Evolutionary conservation across 2,888 invertebrate species (phyloP).

Genomic region (Lamellibrachia satsuma): DNA sequence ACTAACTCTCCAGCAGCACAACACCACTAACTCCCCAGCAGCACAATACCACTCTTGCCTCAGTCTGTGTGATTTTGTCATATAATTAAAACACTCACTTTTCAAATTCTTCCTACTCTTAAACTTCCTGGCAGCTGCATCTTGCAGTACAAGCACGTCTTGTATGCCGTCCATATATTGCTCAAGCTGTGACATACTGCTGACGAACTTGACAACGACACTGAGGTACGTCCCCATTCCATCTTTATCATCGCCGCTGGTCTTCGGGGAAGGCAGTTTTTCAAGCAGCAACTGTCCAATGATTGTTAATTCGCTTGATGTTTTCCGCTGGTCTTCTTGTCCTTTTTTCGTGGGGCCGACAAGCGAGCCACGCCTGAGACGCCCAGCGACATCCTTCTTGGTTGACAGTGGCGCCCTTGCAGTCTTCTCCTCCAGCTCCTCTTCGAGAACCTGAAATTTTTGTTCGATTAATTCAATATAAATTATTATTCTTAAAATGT

Average conservation of each 20-base stretch:
- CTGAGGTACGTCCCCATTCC: background rate
- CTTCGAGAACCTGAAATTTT: background rate
- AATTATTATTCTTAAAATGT: too few relatives aligned
- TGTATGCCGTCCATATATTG: background rate
- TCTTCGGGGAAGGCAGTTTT: background rate
- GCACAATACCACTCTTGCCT: too few relatives aligned
- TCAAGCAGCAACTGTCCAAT: background rate
- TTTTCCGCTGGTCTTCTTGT: background rate
- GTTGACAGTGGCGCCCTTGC: background rate
- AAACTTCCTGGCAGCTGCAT: background rate
- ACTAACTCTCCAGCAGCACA: too few relatives aligned
- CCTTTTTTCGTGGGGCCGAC: background rate
- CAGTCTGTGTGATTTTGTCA: too few relatives aligned
- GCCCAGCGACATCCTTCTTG: background rate
- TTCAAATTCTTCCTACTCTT: conserved; percentile 2
- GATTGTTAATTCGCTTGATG: background rate
- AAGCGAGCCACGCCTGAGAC: background rate
- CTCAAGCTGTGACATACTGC: background rate
- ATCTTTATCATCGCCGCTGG: background rate
- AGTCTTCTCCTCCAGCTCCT: background rate
- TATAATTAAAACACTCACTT: background rate
- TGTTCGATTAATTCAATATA: too few relatives aligned
- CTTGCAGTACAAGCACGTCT: background rate
- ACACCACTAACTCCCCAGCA: too few relatives aligned
- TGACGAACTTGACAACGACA: background rate